Conservation (phyloP, 2,797 vertebrate species). For the Mionectes olivaceus region DNA sequence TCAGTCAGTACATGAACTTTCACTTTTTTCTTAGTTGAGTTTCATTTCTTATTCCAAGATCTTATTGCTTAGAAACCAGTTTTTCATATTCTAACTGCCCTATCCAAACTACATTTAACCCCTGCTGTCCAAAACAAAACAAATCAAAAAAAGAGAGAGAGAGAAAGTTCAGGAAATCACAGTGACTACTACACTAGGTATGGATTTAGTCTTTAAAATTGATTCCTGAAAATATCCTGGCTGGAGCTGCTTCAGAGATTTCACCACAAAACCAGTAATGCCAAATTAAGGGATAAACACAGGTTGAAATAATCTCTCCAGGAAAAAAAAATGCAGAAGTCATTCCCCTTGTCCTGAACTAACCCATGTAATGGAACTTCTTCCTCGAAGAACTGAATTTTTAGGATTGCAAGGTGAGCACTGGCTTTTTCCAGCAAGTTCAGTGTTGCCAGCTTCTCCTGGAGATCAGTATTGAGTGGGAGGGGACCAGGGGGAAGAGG, state of each 20-base stretch:
- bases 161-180: background rate
- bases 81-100: background rate
- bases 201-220: background rate
- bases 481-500: background rate
- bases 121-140: background rate
- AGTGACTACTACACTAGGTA: background rate
- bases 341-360: background rate
- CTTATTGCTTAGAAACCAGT: background rate
- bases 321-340: background rate
- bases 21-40: background rate
- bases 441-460: background rate
- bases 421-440: background rate
- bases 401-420: background rate
- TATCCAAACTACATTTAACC: background rate
- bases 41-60: background rate
- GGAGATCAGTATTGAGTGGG: background rate
- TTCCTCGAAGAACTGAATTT: background rate
- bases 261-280: background rate
- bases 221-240: background rate
- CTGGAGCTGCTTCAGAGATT: background rate
- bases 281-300: background rate
- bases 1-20: background rate
- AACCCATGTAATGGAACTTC: background rate
- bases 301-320: background rate
- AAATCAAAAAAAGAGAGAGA: fast-evolving